phyloP scores from a whole-genome alignment of 2,888 invertebrate genomes.

The Pantelozetes paolii region DNA sequence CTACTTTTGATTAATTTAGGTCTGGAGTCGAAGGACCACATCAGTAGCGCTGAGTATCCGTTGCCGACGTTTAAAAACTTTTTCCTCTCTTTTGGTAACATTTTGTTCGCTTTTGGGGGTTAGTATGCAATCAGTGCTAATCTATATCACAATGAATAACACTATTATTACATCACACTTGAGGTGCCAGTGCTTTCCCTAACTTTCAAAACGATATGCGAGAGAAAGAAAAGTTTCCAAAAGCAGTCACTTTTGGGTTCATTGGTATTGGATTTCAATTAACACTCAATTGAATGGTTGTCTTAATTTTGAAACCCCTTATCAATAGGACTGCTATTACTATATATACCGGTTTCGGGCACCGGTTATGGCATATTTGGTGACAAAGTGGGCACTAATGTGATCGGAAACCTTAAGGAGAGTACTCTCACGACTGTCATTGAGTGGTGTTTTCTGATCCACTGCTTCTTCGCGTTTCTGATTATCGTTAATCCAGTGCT shows the following conservation, averaged over 20 bases:
- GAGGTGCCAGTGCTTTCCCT: constrained; percentile 59
- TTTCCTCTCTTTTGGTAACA: constrained; percentile 31
- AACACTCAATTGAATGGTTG: neutral
- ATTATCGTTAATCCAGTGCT: constrained; percentile 68
- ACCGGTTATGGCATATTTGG: constrained; percentile 65
- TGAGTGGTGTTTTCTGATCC: constrained; percentile 63
- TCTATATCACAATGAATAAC: neutral
- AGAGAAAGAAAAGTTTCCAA: constrained; percentile 66
- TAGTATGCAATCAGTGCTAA: neutral
- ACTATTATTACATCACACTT: neutral
- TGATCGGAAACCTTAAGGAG: constrained; percentile 63
- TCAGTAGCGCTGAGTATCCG: neutral
- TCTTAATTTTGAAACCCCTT: neutral
- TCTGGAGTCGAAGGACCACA: neutral
- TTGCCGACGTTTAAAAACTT: neutral
- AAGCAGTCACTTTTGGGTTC: constrained; percentile 68
- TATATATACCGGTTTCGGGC: constrained; percentile 66
- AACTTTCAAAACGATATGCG: constrained; percentile 90
- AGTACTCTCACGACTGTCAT: constrained; percentile 60
- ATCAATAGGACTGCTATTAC: constrained; percentile 56
- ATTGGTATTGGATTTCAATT: constrained; percentile 54
- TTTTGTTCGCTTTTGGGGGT: constrained; percentile 36
- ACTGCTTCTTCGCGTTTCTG: constrained; percentile 64
- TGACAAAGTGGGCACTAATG: constrained; percentile 66
- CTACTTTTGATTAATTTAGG: constrained; percentile 11